phyloP scores from a whole-genome alignment of 2,113 vertebrate species.

The Phaetusa simplex region DNA sequence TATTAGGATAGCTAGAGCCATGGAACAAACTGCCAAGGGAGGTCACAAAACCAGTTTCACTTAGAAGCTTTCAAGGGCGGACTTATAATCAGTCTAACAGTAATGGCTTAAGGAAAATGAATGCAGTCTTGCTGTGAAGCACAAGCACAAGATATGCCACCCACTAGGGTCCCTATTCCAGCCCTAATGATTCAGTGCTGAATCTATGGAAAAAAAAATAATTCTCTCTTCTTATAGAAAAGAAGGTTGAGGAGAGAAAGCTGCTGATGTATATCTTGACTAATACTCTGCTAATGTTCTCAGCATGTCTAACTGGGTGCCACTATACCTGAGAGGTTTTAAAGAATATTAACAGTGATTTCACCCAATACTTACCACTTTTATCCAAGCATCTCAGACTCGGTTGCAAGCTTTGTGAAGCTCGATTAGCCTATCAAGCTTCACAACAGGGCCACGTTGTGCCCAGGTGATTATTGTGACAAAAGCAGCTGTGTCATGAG shows the following conservation, averaged over 20 bases:
- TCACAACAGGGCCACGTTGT: not conserved
- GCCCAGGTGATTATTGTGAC: constrained; percentile 1
- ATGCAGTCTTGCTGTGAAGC: constrained; percentile 45
- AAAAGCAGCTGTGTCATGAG: not conserved
- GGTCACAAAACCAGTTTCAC: constrained; percentile 48
- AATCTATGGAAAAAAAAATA: not conserved
- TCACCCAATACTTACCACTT: not conserved
- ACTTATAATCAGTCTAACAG: constrained; percentile 43
- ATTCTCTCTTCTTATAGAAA: not conserved
- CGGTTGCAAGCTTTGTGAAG: not conserved
- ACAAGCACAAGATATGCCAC: not conserved
- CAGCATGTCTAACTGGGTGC: not conserved
- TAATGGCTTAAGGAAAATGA: constrained; percentile 64
- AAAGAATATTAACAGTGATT: not conserved
- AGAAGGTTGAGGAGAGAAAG: not conserved
- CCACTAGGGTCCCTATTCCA: not conserved
- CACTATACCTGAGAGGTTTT: not conserved
- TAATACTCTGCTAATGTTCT: not conserved
- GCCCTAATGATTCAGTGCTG: not conserved
- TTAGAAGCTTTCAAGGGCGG: constrained; percentile 53
- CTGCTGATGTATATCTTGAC: not conserved
- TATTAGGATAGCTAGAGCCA: constrained; percentile 53
- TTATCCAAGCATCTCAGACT: not conserved
- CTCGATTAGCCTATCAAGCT: not conserved
- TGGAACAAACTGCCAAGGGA: constrained; percentile 54